Evolutionary conservation across 2,113 vertebrate genomes (phyloP).

Genomic region (Loxodonta africana): DNA sequence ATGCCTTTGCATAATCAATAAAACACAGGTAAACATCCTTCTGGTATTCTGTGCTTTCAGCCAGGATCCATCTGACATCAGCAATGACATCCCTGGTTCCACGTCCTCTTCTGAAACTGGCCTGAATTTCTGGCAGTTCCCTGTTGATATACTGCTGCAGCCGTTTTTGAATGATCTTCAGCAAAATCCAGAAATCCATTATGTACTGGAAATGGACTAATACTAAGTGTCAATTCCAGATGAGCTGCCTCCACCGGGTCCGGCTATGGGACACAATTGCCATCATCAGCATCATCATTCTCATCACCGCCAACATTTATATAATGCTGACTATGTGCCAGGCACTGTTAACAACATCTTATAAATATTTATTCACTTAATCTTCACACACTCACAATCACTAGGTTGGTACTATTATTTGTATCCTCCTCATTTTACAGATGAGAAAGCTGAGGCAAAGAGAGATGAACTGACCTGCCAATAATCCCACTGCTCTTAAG

Average conservation of each 20-base stretch:
- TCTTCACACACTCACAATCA: neutral
- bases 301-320: neutral
- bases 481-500: neutral
- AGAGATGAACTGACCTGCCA: neutral
- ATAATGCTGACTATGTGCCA: neutral
- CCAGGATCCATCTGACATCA: no score
- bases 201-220: neutral
- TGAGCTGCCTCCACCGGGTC: neutral
- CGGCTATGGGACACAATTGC: neutral
- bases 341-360: neutral
- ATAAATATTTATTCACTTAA: neutral
- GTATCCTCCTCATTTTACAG: neutral
- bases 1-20: no score
- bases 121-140: no score
- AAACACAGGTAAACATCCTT: no score
- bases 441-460: constrained; percentile 25
- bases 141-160: no score
- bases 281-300: neutral
- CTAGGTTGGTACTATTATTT: neutral
- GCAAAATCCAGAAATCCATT: constrained; percentile 30
- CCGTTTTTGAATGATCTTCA: no score
- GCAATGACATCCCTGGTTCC: no score
- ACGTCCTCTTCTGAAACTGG: no score
- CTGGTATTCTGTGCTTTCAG: no score
- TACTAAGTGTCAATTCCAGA: neutral